Evolutionary conservation across 2,113 vertebrate species (phyloP), one percentile per base, ranked within the genome.

Genomic region (Perccottus glenii): DNA sequence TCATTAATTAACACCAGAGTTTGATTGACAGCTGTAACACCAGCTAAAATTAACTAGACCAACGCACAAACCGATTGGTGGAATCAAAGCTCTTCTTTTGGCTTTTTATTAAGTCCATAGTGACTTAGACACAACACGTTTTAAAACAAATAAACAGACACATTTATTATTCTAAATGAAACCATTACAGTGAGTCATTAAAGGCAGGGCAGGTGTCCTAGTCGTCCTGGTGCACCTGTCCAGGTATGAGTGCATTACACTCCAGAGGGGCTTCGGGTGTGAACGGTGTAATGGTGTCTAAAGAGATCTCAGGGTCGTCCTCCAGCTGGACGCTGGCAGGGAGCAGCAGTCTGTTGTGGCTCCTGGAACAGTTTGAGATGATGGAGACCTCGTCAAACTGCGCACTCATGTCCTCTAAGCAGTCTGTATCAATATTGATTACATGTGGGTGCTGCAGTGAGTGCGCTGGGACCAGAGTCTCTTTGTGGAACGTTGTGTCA

Each of bases 401-500:
- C 0, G 77, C 60, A 36, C 67, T 75, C 52, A 67, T 35, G 59
- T 87, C 83, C 42, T 70, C 85, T 32, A 77, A 1, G 0, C 73
- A 44, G 9, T 66, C 87, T 33, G 92, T 60, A 5, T 53, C 61
- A 0, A 35, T 6, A 43, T 47, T 44, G 0, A 77, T 27, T 5
- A n/a, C 11, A 40, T 64, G 48, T 0, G 83, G 85, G 19, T 78
- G n/a, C n/a, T n/a, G n/a, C n/a, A n/a, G n/a, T n/a, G n/a, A n/a
- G n/a, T n/a, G 78, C 1, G 49, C 42, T 0, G 82, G 78, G 6
- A 82, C 71, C 56, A 84, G 19, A 2, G 81, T 73, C 12, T 93
- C 91, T 78, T 91, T 94, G 65, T 92, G 93, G 49, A 89, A 89
- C 4, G 93, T 92, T 1, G 90, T 93, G 65, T 93, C 90, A 0